A percentile compares a stretch with the other conserved stretches of the same genome.
Conservation (phyloP, 1,140 invertebrate species). For the Pseudobourletiella spinata region DNA sequence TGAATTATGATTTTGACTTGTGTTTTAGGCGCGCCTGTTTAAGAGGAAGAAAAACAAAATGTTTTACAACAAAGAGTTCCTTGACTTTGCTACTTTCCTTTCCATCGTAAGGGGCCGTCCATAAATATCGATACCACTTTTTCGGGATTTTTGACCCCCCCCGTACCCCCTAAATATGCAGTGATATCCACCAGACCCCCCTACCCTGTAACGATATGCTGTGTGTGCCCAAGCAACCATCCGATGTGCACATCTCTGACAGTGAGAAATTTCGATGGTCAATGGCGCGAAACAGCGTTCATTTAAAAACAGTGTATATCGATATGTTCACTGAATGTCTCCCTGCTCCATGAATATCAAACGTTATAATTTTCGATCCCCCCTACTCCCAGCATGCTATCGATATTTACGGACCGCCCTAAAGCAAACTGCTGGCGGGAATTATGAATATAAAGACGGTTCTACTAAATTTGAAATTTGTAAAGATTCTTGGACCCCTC, state of each 20-base stretch:
- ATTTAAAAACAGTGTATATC: no score
- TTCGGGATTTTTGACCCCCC: no score
- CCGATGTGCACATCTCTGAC: no score
- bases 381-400: no score
- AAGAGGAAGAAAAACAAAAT: background rate
- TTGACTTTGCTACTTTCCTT: slow-evolving; percentile 1
- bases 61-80: background rate
- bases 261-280: no score
- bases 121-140: no score
- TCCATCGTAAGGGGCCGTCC: slow-evolving; percentile 5
- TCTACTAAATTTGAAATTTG: background rate
- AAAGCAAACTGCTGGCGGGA: background rate
- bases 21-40: background rate
- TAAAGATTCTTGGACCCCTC: slow-evolving; percentile 2
- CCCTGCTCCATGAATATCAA: background rate
- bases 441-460: background rate
- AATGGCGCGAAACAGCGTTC: no score
- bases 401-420: background rate
- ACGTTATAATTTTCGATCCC: no score
- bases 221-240: no score
- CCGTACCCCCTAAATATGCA: no score
- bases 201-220: no score
- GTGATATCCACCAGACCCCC: no score
- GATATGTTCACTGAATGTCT: background rate
- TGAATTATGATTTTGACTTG: background rate